Conservation (phyloP, 2,888 invertebrate genomes). For the Orthosia gracilis region DNA sequence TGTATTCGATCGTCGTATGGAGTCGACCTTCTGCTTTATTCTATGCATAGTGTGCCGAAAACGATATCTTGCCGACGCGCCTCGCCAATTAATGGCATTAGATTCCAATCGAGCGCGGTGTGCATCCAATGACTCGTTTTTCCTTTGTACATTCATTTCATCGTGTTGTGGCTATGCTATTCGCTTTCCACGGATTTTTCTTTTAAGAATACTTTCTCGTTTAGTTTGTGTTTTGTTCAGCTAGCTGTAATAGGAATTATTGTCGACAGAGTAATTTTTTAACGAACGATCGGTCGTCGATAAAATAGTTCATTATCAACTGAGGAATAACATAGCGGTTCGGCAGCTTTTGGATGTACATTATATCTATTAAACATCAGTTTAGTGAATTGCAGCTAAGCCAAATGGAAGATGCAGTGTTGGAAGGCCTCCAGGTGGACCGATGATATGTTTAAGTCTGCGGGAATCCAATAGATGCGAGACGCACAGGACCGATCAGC, state of each 20-base stretch:
- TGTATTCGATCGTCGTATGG: too few relatives aligned
- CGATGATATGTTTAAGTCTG: too few relatives aligned
- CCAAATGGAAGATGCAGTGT: too few relatives aligned
- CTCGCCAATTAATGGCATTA: conserved; percentile 57
- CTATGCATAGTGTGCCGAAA: conserved; percentile 25
- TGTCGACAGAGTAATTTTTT: not conserved
- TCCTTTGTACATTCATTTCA: conserved; percentile 45
- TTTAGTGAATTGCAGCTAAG: too few relatives aligned
- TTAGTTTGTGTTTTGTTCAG: not conserved
- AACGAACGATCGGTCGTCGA: not conserved
- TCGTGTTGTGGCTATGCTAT: conserved; percentile 13
- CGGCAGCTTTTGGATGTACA: too few relatives aligned
- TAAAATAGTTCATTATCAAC: too few relatives aligned
- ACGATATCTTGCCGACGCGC: conserved; percentile 44
- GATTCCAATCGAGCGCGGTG: conserved; percentile 56
- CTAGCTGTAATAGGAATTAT: not conserved
- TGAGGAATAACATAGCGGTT: too few relatives aligned
- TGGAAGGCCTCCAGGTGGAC: too few relatives aligned
- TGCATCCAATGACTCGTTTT: conserved; percentile 49
- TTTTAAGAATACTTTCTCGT: conserved; percentile 23
- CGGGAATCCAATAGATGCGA: too few relatives aligned
- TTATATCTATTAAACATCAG: too few relatives aligned
- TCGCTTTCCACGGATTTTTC: conserved; percentile 21
- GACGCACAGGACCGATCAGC: too few relatives aligned
- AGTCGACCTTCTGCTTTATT: not conserved